Evolutionary conservation across 1,140 invertebrate genomes (phyloP).

Genomic region (Polypedilum pembai): DNA sequence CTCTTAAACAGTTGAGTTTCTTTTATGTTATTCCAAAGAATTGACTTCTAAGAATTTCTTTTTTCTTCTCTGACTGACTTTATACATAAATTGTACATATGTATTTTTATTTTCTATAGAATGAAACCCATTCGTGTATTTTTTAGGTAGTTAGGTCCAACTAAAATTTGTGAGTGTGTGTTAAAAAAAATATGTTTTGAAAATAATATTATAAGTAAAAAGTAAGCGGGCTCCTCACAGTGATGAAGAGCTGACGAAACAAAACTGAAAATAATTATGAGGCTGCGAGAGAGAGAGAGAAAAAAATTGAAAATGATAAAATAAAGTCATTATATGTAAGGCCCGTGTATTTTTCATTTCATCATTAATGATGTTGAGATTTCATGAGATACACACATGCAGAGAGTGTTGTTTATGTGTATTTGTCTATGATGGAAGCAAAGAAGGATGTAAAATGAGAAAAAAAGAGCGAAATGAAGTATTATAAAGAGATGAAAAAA

Average conservation of each 20-base stretch:
- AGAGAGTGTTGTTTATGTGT: neutral
- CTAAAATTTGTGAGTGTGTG: neutral
- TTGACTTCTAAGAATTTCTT: conserved; percentile 27
- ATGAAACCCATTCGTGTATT: neutral
- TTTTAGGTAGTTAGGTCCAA: conserved; percentile 8
- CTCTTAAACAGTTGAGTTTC: conserved; percentile 21
- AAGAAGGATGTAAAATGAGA: conserved; percentile 27
- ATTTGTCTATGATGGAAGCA: neutral
- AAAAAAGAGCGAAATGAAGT: neutral
- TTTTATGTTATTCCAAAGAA: conserved; percentile 27
- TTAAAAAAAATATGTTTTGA: neutral
- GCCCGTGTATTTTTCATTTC: conserved; percentile 21
- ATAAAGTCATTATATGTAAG: conserved; percentile 27
- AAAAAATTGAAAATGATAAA: conserved; percentile 21
- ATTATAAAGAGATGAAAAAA: too few relatives aligned
- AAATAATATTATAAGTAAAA: neutral
- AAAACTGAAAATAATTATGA: conserved; percentile 24
- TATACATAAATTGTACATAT: conserved; percentile 19
- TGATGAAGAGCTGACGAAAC: neutral
- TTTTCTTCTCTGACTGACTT: conserved; percentile 12
- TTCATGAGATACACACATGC: neutral
- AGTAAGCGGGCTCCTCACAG: neutral
- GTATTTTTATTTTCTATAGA: neutral
- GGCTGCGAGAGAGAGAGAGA: neutral
- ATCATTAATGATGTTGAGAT: conserved; percentile 21